Percentiles rank a stretch among this genome's conserved stretches.
phyloP scores from a whole-genome alignment of 2,797 vertebrate species.

The Anniella stebbinsi region DNA sequence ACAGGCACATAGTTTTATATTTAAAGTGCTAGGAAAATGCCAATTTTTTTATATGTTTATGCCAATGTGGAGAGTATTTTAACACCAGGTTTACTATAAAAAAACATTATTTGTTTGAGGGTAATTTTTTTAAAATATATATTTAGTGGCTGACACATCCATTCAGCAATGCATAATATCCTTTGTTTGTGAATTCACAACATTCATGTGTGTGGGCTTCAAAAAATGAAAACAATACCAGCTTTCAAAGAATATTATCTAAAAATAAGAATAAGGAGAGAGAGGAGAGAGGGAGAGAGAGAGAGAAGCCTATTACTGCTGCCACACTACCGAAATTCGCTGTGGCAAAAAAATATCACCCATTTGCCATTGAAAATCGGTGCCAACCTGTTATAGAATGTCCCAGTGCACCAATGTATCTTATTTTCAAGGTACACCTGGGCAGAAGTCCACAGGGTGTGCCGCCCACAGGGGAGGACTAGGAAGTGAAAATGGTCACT shows the following conservation, averaged over 20 bases:
- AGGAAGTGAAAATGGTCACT: too few species aligned
- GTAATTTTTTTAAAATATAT: constrained; percentile 34
- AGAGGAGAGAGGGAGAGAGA: neutral
- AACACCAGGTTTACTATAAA: constrained; percentile 6
- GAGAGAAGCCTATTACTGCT: too few species aligned
- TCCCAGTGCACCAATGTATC: neutral
- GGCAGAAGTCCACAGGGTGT: too few species aligned
- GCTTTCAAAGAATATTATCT: neutral
- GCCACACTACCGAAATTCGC: too few species aligned
- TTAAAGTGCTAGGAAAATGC: constrained; percentile 41
- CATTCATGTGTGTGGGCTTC: neutral
- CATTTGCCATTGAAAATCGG: too few species aligned
- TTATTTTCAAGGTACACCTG: neutral
- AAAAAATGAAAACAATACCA: constrained; percentile 1
- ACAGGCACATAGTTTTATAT: constrained; percentile 52
- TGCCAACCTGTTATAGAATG: too few species aligned
- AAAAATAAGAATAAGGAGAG: neutral
- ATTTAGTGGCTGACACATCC: constrained; percentile 34
- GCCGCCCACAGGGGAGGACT: too few species aligned
- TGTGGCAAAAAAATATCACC: too few species aligned
- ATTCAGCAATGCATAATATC: constrained; percentile 43
- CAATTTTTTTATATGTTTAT: constrained; percentile 55
- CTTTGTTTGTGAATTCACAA: constrained; percentile 4
- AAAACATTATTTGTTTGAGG: constrained; percentile 37
- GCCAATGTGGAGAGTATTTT: constrained; percentile 40